phyloP scores from a whole-genome alignment of 2,888 invertebrate genomes.

The Drosophila neonasuta region DNA sequence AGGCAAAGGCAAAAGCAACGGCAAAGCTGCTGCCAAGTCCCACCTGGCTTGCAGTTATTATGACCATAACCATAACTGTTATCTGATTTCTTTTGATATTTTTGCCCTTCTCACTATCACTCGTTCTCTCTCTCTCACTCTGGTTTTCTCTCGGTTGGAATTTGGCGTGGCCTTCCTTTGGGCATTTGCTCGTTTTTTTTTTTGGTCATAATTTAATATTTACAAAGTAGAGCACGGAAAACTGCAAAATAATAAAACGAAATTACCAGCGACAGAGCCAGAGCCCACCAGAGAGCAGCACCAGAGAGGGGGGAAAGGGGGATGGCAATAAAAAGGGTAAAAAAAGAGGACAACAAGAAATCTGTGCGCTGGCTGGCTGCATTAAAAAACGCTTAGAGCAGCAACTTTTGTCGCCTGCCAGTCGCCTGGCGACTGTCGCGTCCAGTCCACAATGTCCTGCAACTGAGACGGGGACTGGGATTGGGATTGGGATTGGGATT shows the following conservation, averaged over 20 bases:
- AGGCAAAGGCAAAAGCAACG: no score
- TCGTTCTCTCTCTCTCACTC: conserved; percentile 2
- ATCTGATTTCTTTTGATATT: conserved; percentile 61
- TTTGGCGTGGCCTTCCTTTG: conserved; percentile 41
- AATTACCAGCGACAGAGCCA: conserved; percentile 61
- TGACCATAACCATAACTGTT: conserved; percentile 74
- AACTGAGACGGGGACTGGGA: background rate
- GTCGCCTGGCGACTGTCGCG: conserved; percentile 59
- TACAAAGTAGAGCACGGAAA: conserved; percentile 75
- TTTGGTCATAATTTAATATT: conserved; percentile 73
- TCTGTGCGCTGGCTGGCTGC: conserved; percentile 75
- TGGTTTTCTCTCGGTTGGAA: background rate
- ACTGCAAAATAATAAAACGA: conserved; percentile 78
- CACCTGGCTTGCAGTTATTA: conserved; percentile 71
- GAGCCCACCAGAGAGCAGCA: conserved; percentile 18
- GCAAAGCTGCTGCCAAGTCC: conserved; percentile 31
- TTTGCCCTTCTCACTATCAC: background rate
- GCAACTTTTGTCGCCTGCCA: conserved; percentile 76
- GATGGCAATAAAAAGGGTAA: background rate
- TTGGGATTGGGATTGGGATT: background rate
- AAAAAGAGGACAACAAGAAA: conserved; percentile 32
- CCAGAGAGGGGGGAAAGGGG: background rate
- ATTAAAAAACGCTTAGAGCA: conserved; percentile 77
- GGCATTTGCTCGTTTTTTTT: conserved; percentile 43
- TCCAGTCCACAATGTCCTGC: conserved; percentile 24